phyloP scores from a whole-genome alignment of 30 jellyfish, hydroid and myxozoan genomes.

The Hydra vulgaris region DNA sequence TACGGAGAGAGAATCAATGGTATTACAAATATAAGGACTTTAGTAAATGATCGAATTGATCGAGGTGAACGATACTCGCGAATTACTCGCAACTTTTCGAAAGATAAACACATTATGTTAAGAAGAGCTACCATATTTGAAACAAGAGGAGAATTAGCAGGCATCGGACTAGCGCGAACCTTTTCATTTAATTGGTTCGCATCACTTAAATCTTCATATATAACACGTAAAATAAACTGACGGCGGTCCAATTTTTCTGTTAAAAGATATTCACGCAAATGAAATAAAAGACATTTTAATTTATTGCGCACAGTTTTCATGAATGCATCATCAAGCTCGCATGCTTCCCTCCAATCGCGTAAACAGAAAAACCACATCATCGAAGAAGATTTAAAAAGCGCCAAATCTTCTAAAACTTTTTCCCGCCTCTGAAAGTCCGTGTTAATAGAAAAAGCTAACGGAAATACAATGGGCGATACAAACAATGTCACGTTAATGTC shows the following conservation, averaged over 20 bases:
- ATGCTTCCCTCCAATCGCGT: constrained; percentile 85
- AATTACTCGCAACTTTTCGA: constrained; percentile 93
- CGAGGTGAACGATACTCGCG: constrained; percentile 99
- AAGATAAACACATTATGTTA: constrained; percentile 76
- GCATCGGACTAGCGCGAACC: constrained; percentile 53
- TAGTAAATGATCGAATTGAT: constrained; percentile 98
- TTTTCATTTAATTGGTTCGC: constrained; percentile 76
- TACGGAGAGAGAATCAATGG: constrained; percentile 91
- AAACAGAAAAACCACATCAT: constrained; percentile 88
- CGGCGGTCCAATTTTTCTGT: constrained; percentile 65
- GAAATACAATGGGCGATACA: constrained; percentile 97
- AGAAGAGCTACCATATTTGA: constrained; percentile 58
- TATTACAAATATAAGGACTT: constrained; percentile 67
- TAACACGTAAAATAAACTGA: constrained; percentile 52
- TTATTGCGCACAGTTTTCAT: constrained; percentile 88
- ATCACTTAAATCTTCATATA: constrained; percentile 97
- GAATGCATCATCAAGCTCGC: constrained; percentile 47
- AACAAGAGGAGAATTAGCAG: constrained; percentile 59
- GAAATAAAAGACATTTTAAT: constrained; percentile 73
- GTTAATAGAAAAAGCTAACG: constrained; percentile 91
- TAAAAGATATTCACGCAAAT: constrained; percentile 82
- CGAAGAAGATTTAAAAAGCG: constrained; percentile 79
- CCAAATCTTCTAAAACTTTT: constrained; percentile 87
- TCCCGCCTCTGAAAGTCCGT: constrained; percentile 99
- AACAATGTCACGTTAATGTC: constrained; percentile 82